These are phyloP conservation scores for Entomyzon cyanotis DNA, from an alignment of 2,113 vertebrate genomes.

Conservation along the genomic window DNA sequence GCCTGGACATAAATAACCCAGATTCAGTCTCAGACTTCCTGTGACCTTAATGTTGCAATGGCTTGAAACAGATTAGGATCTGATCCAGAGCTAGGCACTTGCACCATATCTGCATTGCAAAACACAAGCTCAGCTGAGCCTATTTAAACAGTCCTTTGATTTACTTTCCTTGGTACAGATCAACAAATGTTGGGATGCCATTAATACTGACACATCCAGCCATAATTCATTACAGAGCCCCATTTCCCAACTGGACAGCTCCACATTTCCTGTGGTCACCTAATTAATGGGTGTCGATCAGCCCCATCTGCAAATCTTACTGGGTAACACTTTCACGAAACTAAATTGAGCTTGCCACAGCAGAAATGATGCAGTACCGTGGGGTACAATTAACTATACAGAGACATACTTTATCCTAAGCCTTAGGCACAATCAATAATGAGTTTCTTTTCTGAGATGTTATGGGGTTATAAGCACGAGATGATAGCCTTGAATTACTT, in stretches of 20 bases:
- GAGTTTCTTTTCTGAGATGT: constrained; percentile 68
- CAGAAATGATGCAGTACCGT: constrained; percentile 75
- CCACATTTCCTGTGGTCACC: constrained; percentile 59
- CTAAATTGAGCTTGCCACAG: constrained; percentile 74
- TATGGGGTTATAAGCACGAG: constrained; percentile 58
- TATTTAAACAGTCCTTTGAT: constrained; percentile 48
- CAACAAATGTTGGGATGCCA: constrained; percentile 12
- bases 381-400: constrained; percentile 75
- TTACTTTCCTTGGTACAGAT: constrained; percentile 38
- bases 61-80: background rate
- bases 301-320: constrained; percentile 75
- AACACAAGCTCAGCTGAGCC: constrained; percentile 11
- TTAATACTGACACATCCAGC: constrained; percentile 43
- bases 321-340: constrained; percentile 68
- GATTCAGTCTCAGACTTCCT: background rate
- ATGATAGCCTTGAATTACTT: constrained; percentile 67
- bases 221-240: constrained; percentile 44
- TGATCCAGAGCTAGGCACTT: background rate
- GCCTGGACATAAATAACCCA: background rate
- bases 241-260: constrained; percentile 42
- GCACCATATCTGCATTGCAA: constrained; percentile 16
- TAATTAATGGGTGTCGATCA: constrained; percentile 81
- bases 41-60: background rate
- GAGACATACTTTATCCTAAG: constrained; percentile 66
- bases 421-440: constrained; percentile 79